A percentile compares a stretch with the other conserved stretches of the same genome.
phyloP scores from a whole-genome alignment of 1,140 invertebrate species.

The Anastrepha ludens region DNA sequence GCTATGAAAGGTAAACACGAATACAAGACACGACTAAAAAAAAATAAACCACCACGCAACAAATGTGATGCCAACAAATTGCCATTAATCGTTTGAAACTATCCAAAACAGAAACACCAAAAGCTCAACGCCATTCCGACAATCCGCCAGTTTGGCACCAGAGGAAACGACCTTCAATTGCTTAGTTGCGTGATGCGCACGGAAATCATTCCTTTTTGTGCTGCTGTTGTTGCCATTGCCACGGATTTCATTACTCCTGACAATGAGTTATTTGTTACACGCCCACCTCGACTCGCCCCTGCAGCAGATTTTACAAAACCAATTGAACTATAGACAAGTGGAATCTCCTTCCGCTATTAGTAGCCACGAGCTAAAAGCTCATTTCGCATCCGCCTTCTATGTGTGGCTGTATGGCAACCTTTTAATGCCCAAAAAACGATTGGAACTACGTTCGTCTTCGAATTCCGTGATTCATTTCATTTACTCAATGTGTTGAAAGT shows the following conservation, averaged over 20 bases:
- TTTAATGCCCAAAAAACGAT: background rate
- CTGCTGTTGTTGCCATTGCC: background rate
- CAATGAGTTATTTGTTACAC: background rate
- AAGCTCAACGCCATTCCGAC: background rate
- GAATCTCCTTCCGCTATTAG: background rate
- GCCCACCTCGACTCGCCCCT: background rate
- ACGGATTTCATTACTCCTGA: background rate
- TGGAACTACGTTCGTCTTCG: background rate
- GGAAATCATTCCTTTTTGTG: background rate
- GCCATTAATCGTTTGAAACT: conserved; percentile 21
- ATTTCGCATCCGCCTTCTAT: no score
- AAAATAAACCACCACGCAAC: background rate
- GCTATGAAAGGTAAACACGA: background rate
- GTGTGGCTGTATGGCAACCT: no score
- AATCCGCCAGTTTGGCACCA: background rate
- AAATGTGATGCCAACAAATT: conserved; percentile 18
- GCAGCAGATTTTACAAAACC: background rate
- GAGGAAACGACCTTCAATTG: background rate
- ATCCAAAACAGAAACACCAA: background rate
- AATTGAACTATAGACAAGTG: background rate
- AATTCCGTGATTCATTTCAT: background rate
- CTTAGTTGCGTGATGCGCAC: background rate
- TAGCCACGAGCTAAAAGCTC: background rate
- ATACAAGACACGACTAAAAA: background rate
- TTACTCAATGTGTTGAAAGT: background rate